These are phyloP conservation scores for Myoxocephalus aenaeus DNA, from an alignment of 2,797 vertebrate species.

Conservation along the genomic window DNA sequence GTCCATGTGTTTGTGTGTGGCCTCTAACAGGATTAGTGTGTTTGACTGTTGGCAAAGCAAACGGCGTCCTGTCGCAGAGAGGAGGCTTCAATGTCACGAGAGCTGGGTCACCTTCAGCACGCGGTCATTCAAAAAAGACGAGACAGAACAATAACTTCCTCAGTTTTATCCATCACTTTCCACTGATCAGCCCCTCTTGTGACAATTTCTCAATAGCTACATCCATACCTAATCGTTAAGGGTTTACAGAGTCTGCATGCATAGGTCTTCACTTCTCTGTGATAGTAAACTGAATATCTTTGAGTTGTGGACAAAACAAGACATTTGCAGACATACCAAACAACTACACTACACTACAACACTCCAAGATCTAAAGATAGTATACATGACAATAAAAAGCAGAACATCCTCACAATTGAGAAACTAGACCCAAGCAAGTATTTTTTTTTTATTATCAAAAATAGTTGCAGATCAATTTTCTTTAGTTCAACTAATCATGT, in stretches of 20 bases:
- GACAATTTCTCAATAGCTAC: not conserved
- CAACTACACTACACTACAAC: not conserved
- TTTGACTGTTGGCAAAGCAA: constrained; percentile 80
- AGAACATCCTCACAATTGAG: not conserved
- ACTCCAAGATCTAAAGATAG: not conserved
- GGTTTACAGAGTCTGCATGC: not conserved
- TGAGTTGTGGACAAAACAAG: not conserved
- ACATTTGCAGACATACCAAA: not conserved
- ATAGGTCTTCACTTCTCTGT: too few relatives aligned
- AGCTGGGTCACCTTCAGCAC: constrained; percentile 58
- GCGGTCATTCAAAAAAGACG: constrained; percentile 10
- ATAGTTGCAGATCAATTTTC: not conserved
- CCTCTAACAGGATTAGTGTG: constrained; percentile 75
- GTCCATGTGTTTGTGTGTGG: constrained; percentile 5
- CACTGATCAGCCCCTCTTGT: constrained; percentile 13
- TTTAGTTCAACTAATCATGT: not conserved
- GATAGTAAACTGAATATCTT: too few relatives aligned
- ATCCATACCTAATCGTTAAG: not conserved
- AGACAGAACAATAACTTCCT: constrained; percentile 6
- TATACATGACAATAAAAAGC: not conserved
- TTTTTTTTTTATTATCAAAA: not conserved
- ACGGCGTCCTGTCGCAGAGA: constrained; percentile 52
- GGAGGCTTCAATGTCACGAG: constrained; percentile 65
- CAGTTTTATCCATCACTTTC: constrained; percentile 13
- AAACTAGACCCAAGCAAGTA: too few relatives aligned